phyloP scores from a whole-genome alignment of 2,113 vertebrate genomes.

The Callithrix jacchus region DNA sequence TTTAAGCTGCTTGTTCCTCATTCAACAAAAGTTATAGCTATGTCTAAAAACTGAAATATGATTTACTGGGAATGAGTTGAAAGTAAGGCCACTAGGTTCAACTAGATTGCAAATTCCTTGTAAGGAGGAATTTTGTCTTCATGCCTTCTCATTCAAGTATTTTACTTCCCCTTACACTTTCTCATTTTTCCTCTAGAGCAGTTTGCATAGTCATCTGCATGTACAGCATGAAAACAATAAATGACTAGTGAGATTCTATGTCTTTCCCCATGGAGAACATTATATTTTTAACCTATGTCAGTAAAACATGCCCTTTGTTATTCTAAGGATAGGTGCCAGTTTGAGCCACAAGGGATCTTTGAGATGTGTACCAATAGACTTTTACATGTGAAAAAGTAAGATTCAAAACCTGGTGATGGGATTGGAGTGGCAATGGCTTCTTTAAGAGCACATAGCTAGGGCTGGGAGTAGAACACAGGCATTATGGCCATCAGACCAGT shows the following conservation, averaged over 20 bases:
- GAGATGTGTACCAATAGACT: not conserved
- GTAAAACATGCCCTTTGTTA: not conserved
- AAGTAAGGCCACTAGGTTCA: not conserved
- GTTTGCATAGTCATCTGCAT: not conserved
- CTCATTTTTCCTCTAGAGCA: not conserved
- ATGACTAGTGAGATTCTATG: not conserved
- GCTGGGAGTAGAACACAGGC: not conserved
- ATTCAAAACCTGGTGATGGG: not conserved
- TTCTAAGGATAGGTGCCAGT: not conserved
- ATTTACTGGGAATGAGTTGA: not conserved
- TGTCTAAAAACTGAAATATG: not conserved
- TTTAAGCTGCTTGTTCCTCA: conserved; percentile 10
- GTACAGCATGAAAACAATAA: not conserved
- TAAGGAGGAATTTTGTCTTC: conserved; percentile 1
- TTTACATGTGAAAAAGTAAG: not conserved
- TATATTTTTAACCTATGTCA: not conserved
- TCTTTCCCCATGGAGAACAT: not conserved
- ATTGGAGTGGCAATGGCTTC: not conserved
- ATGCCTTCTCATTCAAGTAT: not conserved
- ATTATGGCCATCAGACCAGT: not conserved
- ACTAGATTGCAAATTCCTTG: not conserved
- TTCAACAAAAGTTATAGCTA: not conserved
- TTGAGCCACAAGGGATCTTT: not conserved
- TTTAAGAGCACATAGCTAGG: not conserved
- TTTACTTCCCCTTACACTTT: not conserved